phyloP scores from a whole-genome alignment of 2,888 invertebrate species.

The Ferrisia virgata region DNA sequence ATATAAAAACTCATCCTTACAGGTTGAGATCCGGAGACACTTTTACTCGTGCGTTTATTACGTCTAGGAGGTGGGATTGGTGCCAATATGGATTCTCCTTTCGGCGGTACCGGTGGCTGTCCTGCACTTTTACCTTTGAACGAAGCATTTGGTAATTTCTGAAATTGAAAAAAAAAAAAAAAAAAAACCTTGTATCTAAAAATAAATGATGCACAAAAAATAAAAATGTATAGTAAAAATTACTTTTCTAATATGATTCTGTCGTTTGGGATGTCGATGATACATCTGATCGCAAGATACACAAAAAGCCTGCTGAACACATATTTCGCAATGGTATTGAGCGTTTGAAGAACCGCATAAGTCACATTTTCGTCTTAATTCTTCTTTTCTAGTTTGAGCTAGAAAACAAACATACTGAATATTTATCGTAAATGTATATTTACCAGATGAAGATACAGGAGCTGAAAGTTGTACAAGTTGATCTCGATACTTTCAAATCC shows the following conservation, averaged over 20 bases:
- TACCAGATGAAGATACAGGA: too few relatives aligned
- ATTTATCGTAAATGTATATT: too few relatives aligned
- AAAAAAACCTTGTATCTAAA: not conserved
- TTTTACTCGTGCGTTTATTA: conserved; percentile 55
- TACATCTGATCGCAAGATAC: conserved; percentile 92
- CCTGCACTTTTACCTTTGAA: conserved; percentile 48
- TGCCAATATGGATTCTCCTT: conserved; percentile 59
- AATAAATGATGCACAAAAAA: not conserved
- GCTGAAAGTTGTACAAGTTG: too few relatives aligned
- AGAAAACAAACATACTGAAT: not conserved
- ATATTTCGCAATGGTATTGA: conserved; percentile 77
- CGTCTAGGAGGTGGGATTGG: conserved; percentile 65
- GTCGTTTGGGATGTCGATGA: conserved; percentile 85
- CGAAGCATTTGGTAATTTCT: not conserved
- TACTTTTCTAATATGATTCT: conserved; percentile 75
- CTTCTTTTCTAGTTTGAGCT: conserved; percentile 41
- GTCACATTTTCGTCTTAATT: conserved; percentile 69
- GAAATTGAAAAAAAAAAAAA: not conserved
- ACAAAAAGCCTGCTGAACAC: conserved; percentile 79
- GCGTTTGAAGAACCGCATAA: conserved; percentile 80
- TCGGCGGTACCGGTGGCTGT: conserved; percentile 67
- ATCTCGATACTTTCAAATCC: too few relatives aligned
- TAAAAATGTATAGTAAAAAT: too few relatives aligned
- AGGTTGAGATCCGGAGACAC: not conserved
- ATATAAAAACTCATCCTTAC: not conserved